A percentile compares a stretch with the other conserved stretches of the same genome.
These are phyloP conservation scores for Pseudococcus viburni DNA, from an alignment of 2,888 invertebrate genomes.

Conservation along the genomic window DNA sequence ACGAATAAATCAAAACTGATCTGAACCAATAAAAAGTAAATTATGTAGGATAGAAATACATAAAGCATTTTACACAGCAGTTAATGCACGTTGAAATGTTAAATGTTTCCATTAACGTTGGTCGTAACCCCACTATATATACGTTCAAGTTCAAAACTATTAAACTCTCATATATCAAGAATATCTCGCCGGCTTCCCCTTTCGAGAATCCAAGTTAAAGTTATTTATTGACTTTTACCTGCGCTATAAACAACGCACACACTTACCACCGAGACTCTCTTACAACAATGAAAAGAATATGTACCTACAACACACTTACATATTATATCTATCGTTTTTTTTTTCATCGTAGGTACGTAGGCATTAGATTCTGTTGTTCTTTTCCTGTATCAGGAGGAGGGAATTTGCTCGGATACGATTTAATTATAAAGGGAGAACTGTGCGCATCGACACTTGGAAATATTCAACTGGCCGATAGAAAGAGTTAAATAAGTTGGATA, in stretches of 20 bases:
- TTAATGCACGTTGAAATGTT: conserved; percentile 57
- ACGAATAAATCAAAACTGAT: conserved; percentile 56
- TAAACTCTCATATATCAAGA: conserved; percentile 65
- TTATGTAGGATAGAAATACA: conserved; percentile 57
- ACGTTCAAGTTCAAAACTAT: conserved; percentile 59
- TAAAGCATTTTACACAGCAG: conserved; percentile 53
- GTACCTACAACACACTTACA: neutral
- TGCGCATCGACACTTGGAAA: conserved; percentile 2
- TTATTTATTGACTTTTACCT: conserved; percentile 64
- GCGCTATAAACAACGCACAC: conserved; percentile 45
- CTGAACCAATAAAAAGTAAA: conserved; percentile 57
- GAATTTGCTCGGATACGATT: neutral
- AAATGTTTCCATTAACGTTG: conserved; percentile 56
- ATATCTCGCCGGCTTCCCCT: conserved; percentile 64
- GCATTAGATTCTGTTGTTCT: neutral
- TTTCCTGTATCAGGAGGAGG: neutral
- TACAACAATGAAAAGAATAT: conserved; percentile 33
- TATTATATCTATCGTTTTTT: neutral
- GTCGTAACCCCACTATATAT: conserved; percentile 27
- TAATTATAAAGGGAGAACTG: neutral
- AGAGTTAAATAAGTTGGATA: neutral
- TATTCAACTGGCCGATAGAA: neutral
- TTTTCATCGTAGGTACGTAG: neutral
- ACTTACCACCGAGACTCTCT: neutral
- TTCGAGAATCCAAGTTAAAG: conserved; percentile 60